Evolutionary conservation across 1,140 invertebrate species (phyloP), one percentile per base, ranked within the genome.

Genomic region (Drosophila persimilis): DNA sequence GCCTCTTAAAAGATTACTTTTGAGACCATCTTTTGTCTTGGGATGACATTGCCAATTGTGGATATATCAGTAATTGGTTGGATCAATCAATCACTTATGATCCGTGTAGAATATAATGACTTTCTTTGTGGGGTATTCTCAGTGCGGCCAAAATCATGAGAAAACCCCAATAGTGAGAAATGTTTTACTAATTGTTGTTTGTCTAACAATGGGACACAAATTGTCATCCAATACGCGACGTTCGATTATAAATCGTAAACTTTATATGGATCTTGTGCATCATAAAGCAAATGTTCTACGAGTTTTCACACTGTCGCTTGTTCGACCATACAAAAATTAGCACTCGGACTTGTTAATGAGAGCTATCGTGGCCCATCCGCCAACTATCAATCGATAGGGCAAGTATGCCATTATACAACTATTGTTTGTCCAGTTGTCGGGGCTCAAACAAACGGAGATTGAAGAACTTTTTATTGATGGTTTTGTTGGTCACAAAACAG

Each of bases 281-380:
- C 63, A 43, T 64, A 59, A 65, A 53, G 46, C 43, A 67, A 45
- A 35, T 57, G 63, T 69, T 56, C 41, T 71, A 51, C 22, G 31
- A 46, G 45, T 55, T 35, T 39, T 9, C 31, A 11, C 15, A 56
- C 31, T 50, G 61, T 58, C 17, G 45, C 35, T 17, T 15, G 7
- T 41, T 52, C 48, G 48, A 20, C 48, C 52, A 71, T 71, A 71
- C 60, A 58, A 26, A 46, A 65, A 35, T 71, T 71, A 71, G 48
- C 67, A 71, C 67, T 47, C 8, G n/a, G 2, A 71, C 47, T 60
- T 71, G 67, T 43, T 71, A 71, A 71, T 71, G 55, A 71, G 59
- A 60, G 41, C 45, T 57, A 24, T 20, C 20, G 20, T 20, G 29
- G 52, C 63, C 65, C 65, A 69, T 43, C 48, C 7, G 29, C 17